Base-by-base conservation (phyloP, 1,140 invertebrate species). In the Reticulitermes speratus region DNA sequence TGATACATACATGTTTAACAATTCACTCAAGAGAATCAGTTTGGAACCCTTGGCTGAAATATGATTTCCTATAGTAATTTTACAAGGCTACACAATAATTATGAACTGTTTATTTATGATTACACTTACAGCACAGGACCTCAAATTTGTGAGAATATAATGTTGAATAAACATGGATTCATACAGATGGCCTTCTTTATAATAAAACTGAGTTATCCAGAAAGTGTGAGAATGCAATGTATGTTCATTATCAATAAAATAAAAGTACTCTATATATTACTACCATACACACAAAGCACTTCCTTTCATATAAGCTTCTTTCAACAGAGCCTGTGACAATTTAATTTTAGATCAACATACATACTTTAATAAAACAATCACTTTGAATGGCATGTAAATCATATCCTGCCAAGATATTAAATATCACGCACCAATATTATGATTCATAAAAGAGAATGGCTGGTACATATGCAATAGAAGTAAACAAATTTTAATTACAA, bases 191-290 rank as follows among this genome's bases (percentile, higher is more conserved):
- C 65, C 65, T n/a, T 75, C 1, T 75, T 25, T 75, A 75, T 30
- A 75, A 75, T 75, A 75, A 75, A 75, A 75, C n/a, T 75, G 65
- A 75, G 25, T 75, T 75, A 75, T 30, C 65, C 65, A 75, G 65
- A 75, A 75, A 75, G 9, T 75, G 65, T 75, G n/a, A 75, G 2
- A 75, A 30, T 75, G 65, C 65, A 38, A 75, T 75, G 25, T n/a
- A 75, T 75, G 65, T 75, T 75, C n/a, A 30, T 75, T 75, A 30
- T 75, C 65, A 75, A n/a, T 30, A 75, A 75, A n/a, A 75, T 11
- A 75, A 75, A 75, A 75, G 65, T 75, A 25, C 65, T 52, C 52
- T 69, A 30, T n/a, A 75, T 30, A 75, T 75, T 75, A 75, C 65
- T 30, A 75, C n/a, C 65, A 75, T 30, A 55, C 19, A 75, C 25